Evolutionary conservation across 2,797 vertebrate genomes (phyloP).

Genomic region (Echeneis naucrates): DNA sequence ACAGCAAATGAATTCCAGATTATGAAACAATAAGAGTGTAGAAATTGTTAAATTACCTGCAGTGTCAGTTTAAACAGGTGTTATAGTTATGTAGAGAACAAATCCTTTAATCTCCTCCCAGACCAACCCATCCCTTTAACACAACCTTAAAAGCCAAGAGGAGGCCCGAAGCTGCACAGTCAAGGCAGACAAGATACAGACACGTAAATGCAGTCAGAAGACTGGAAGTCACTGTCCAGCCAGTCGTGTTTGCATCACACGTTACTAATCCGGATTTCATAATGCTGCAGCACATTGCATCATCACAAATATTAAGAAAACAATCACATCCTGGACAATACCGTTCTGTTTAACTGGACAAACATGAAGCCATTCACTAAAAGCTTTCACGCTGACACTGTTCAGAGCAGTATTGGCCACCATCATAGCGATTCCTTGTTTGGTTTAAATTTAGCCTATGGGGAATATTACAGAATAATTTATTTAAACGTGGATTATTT

Average conservation of each 20-base stretch:
- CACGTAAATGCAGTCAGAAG: conserved; percentile 45
- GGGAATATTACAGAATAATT: conserved; percentile 7
- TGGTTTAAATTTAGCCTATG: conserved; percentile 1
- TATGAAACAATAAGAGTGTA: not conserved
- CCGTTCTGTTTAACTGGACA: conserved; percentile 20
- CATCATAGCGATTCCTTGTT: conserved; percentile 9
- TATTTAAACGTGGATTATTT: conserved; percentile 5
- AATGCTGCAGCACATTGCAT: conserved; percentile 62
- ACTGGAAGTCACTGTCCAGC: conserved; percentile 48
- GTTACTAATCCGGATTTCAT: conserved; percentile 72
- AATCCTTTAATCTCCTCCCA: conserved; percentile 72
- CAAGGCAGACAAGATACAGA: conserved; percentile 58
- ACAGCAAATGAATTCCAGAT: not conserved
- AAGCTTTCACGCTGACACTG: not conserved
- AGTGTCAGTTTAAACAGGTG: conserved; percentile 60
- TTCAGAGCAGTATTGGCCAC: conserved; percentile 3
- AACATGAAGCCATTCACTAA: conserved; percentile 36
- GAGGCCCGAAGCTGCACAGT: conserved; percentile 21
- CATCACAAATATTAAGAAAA: conserved; percentile 59
- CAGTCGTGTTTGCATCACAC: conserved; percentile 58
- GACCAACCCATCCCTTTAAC: conserved; percentile 37
- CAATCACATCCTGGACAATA: conserved; percentile 38
- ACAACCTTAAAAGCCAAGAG: conserved; percentile 41
- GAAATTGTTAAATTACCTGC: not conserved
- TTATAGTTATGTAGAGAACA: conserved; percentile 66